Evolutionary conservation across 2,888 invertebrate genomes (phyloP).

Genomic region (Ctena decussata): DNA sequence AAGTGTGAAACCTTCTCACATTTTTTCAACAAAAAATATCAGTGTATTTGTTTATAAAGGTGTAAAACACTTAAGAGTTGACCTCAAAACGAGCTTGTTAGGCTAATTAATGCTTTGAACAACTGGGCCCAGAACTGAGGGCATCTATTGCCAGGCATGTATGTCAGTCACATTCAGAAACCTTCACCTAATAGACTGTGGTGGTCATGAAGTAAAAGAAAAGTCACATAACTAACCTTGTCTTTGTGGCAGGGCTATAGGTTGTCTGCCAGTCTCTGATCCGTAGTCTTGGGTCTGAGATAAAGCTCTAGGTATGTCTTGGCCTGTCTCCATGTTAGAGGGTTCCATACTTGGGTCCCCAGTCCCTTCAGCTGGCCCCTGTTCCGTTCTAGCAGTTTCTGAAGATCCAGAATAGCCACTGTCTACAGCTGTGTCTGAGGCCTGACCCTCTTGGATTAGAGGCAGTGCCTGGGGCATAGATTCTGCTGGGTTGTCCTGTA

Average conservation of each 20-base stretch:
- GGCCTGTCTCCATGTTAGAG: background rate
- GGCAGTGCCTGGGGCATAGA: background rate
- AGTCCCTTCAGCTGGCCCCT: background rate
- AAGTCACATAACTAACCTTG: conserved; percentile 21
- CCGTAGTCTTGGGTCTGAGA: conserved; percentile 19
- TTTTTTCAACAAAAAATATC: too few species aligned
- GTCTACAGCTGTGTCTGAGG: background rate
- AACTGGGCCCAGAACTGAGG: too few species aligned
- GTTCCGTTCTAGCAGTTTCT: background rate
- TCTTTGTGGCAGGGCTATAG: conserved; percentile 35
- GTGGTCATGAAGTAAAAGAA: too few species aligned
- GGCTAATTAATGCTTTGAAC: too few species aligned
- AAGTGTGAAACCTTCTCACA: too few species aligned
- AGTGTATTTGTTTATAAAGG: too few species aligned
- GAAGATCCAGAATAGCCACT: background rate
- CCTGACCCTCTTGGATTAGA: background rate
- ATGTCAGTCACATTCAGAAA: too few species aligned
- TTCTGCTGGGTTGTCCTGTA: background rate
- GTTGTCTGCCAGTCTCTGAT: background rate
- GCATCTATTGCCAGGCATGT: too few species aligned
- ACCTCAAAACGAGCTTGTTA: too few species aligned
- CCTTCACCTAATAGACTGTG: too few species aligned
- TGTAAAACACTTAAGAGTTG: too few species aligned
- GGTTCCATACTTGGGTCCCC: background rate
- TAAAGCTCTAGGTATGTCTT: conserved; percentile 22